These are phyloP conservation scores for Acanthaster planci DNA, from an alignment of 35 echinoderm and acorn worm genomes.

Conservation along the genomic window DNA sequence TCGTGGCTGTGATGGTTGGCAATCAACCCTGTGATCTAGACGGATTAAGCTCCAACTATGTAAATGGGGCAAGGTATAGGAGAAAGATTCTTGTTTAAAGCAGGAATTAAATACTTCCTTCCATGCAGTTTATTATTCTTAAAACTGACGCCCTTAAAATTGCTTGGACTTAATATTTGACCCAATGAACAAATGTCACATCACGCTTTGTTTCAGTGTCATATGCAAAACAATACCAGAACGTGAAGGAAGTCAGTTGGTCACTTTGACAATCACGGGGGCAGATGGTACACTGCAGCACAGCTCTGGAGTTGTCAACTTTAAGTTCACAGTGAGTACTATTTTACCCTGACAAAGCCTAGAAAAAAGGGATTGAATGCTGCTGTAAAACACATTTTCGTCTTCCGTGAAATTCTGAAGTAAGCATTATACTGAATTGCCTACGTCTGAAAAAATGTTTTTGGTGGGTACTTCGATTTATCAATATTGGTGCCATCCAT, in stretches of 20 bases:
- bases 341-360: neutral
- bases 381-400: too few species aligned
- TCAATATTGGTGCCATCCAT: too few species aligned
- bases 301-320: constrained; percentile 22
- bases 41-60: constrained; percentile 19
- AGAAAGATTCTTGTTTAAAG: neutral
- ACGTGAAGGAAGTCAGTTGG: neutral
- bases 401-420: too few species aligned
- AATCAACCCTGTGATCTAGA: constrained; percentile 10
- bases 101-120: too few species aligned
- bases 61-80: constrained; percentile 39
- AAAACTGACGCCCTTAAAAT: too few species aligned
- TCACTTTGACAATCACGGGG: neutral
- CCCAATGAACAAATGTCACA: neutral
- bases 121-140: too few species aligned
- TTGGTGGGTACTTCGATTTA: too few species aligned
- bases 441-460: too few species aligned
- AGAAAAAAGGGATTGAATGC: too few species aligned
- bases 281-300: neutral
- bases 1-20: constrained; percentile 29
- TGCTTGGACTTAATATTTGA: neutral
- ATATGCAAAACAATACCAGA: neutral
- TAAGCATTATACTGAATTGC: too few species aligned
- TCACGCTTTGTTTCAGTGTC: neutral
- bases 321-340: constrained; percentile 30